Conservation (phyloP, 2,888 invertebrate species). For the Zhengitettix transpicula region DNA sequence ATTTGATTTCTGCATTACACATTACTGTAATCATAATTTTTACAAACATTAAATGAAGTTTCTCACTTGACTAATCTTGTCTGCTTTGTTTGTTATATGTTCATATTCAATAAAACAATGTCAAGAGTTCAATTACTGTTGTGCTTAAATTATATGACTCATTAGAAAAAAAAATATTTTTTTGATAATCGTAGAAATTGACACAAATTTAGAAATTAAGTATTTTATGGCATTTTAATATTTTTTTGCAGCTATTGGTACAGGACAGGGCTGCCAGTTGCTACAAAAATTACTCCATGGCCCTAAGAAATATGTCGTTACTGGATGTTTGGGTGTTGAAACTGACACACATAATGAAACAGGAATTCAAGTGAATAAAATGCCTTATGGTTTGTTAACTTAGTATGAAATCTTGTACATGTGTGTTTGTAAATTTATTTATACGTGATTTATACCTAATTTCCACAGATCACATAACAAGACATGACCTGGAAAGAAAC, state of each 20-base stretch:
- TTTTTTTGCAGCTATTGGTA: conserved; percentile 16
- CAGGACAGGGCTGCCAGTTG: conserved; percentile 17
- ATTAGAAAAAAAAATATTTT: too few relatives aligned
- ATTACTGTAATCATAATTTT: too few relatives aligned
- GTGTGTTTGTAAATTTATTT: not conserved
- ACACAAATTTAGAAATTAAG: too few relatives aligned
- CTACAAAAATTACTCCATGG: conserved; percentile 16
- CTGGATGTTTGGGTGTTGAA: conserved; percentile 16
- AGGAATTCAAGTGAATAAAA: conserved; percentile 15
- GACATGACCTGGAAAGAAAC: conserved; percentile 11
- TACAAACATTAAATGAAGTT: too few relatives aligned
- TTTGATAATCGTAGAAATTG: too few relatives aligned
- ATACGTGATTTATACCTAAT: not conserved
- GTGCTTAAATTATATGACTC: too few relatives aligned
- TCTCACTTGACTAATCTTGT: too few relatives aligned
- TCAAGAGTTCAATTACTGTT: too few relatives aligned
- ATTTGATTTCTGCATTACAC: too few relatives aligned
- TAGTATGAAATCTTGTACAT: not conserved
- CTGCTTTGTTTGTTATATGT: too few relatives aligned
- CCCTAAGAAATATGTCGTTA: conserved; percentile 17
- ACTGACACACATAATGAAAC: conserved; percentile 18
- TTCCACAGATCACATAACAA: conserved; percentile 15
- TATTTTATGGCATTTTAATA: not conserved
- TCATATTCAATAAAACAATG: too few relatives aligned
- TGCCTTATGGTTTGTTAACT: conserved; percentile 15